Evolutionary conservation across 2,113 vertebrate species (phyloP).

Genomic region (Sorex fumeus): DNA sequence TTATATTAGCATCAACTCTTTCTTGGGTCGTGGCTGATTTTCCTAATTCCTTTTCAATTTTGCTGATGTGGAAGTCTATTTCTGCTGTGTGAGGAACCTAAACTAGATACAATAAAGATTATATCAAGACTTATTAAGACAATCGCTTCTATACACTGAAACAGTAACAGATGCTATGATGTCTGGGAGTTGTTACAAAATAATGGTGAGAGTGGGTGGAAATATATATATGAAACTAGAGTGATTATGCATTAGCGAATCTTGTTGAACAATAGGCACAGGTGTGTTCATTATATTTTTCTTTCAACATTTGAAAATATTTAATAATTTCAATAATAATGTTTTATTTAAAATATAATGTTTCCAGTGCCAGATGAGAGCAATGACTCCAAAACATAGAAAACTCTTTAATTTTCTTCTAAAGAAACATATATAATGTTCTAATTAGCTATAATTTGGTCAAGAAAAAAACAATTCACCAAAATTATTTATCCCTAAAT

Average conservation of each 20-base stretch:
- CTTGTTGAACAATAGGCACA: not conserved
- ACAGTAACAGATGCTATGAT: not conserved
- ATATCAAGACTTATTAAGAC: constrained; percentile 24
- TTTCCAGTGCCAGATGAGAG: constrained; percentile 38
- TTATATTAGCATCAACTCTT: not conserved
- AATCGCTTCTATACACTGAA: constrained; percentile 18
- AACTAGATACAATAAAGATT: not conserved
- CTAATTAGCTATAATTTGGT: constrained; percentile 27
- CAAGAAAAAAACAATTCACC: not conserved
- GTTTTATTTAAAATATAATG: not conserved
- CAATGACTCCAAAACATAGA: not conserved
- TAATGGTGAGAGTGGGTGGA: not conserved
- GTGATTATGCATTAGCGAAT: not conserved
- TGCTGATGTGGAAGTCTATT: not conserved
- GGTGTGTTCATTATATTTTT: not conserved
- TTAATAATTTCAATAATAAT: constrained; percentile 29
- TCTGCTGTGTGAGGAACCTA: not conserved
- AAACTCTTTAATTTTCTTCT: constrained; percentile 25
- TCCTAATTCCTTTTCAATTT: not conserved
- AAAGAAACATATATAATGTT: constrained; percentile 39
- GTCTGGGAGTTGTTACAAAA: constrained; percentile 17
- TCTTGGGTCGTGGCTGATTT: not conserved
- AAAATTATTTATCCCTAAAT: not conserved
- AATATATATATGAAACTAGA: constrained; percentile 1
- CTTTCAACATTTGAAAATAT: constrained; percentile 23